phyloP scores from a whole-genome alignment of 2,888 invertebrate genomes.

The Lathronympha strigana region DNA sequence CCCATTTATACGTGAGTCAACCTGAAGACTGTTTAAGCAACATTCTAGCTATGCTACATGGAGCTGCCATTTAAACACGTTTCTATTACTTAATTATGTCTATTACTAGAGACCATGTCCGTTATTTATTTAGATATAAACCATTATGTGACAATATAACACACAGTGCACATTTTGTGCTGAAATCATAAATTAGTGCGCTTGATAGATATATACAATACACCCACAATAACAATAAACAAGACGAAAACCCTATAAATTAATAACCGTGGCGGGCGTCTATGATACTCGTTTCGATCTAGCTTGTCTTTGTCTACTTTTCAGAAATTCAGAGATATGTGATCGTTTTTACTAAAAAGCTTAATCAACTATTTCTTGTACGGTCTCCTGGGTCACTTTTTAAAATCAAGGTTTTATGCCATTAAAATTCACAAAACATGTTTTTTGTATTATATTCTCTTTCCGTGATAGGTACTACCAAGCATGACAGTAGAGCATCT shows the following conservation, averaged over 20 bases:
- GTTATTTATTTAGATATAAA: not conserved
- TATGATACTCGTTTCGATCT: too few relatives aligned
- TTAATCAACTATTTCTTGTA: too few relatives aligned
- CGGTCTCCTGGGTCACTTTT: too few relatives aligned
- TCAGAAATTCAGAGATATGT: too few relatives aligned
- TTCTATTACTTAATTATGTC: slow-evolving; percentile 7
- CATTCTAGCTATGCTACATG: not conserved
- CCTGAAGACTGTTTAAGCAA: not conserved
- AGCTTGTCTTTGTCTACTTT: not conserved
- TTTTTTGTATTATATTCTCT: too few relatives aligned
- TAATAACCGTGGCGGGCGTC: too few relatives aligned
- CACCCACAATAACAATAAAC: not conserved
- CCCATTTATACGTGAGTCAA: not conserved
- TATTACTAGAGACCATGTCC: not conserved
- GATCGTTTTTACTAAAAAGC: too few relatives aligned
- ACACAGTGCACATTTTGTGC: slow-evolving; percentile 22
- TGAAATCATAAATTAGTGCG: slow-evolving; percentile 21
- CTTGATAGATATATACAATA: slow-evolving; percentile 1
- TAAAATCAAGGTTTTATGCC: too few relatives aligned
- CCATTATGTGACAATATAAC: not conserved
- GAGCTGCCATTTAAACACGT: slow-evolving; percentile 19
- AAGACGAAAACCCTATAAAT: not conserved
- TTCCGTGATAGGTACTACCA: too few relatives aligned
- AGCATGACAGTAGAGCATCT: too few relatives aligned
- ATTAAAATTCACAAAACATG: too few relatives aligned